Evolutionary conservation across 2,888 invertebrate genomes (phyloP), one percentile per base, ranked within the genome.

Genomic region (Tortrix viridana): DNA sequence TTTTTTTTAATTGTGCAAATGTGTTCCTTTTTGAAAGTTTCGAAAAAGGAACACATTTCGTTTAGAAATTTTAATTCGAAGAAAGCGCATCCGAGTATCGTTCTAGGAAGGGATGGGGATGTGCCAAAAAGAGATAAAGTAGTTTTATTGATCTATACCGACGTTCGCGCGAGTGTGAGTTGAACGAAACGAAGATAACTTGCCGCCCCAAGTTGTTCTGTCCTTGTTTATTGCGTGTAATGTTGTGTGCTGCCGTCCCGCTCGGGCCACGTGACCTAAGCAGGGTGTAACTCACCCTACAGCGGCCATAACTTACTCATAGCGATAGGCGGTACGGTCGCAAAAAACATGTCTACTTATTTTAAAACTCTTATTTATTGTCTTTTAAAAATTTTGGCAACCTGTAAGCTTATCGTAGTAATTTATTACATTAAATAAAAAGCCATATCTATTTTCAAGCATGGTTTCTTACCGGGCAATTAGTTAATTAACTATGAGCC

Each of bases 71-170:
- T 78, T 76, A 79, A 76, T 76, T 73, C 78, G 77, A 74, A 84
- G 82, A 86, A 88, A 89, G 83, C 83, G 80, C 80, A 79, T 73
- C 74, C 75, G 76, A 80, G 88, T 85, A 84, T 86, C 86, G 80
- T 89, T 89, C 85, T 84, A 87, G 88, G 89, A 91, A 91, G 86
- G 32, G 85, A 88, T 86, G 88, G 89, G 92, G 89, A 92, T 91
- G 92, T 92, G 92, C 92, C 92, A 92, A 92, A 92, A 92, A 92
- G 92, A 92, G 92, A 92, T 92, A 92, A 92, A 92, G 92, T 92
- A 92, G 92, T 92, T 92, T 92, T 92, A 92, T 92, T 92, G 92
- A 92, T 92, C 92, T 92, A 92, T 88, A 91, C 91, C 90, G 91
- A 92, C 91, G 88, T 90, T 89, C 88, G 85, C 82, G 87, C 88